A percentile compares a stretch with the other conserved stretches of the same genome.
These are phyloP conservation scores for Brachionus calyciflorus DNA, from an alignment of 1,140 invertebrate species.

Conservation along the genomic window DNA sequence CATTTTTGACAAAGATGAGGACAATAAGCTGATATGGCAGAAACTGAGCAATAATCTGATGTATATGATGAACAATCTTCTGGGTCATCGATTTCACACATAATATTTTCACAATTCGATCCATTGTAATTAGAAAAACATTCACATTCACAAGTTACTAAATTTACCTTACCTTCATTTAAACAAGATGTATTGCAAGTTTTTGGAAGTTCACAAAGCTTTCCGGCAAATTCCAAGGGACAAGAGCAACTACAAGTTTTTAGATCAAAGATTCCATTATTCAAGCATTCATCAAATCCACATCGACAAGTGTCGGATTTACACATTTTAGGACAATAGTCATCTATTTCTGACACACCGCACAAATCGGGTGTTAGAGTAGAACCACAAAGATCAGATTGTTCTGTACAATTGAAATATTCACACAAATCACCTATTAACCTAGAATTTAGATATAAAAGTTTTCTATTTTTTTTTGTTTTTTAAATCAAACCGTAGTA, in stretches of 20 bases:
- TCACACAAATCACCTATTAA: not conserved
- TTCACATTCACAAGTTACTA: not conserved
- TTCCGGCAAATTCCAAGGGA: not conserved
- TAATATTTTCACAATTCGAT: not conserved
- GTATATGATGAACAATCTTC: not conserved
- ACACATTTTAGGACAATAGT: not conserved
- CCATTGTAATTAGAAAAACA: not conserved
- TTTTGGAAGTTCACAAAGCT: not conserved
- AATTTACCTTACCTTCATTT: not conserved
- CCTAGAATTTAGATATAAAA: no score
- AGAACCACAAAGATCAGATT: not conserved
- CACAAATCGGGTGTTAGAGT: not conserved
- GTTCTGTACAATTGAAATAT: not conserved
- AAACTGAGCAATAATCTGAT: not conserved
- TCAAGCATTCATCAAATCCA: not conserved
- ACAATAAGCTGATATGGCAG: not conserved
- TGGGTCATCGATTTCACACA: not conserved
- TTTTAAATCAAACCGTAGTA: no score
- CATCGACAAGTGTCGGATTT: not conserved
- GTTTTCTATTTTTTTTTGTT: no score
- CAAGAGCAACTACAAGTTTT: not conserved
- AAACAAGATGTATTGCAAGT: not conserved
- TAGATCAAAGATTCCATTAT: not conserved
- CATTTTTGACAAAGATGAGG: not conserved
- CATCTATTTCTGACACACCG: not conserved